Percentiles rank a stretch among this genome's conserved stretches.
phyloP scores from a whole-genome alignment of 2,113 vertebrate species.

The Malurus melanocephalus region DNA sequence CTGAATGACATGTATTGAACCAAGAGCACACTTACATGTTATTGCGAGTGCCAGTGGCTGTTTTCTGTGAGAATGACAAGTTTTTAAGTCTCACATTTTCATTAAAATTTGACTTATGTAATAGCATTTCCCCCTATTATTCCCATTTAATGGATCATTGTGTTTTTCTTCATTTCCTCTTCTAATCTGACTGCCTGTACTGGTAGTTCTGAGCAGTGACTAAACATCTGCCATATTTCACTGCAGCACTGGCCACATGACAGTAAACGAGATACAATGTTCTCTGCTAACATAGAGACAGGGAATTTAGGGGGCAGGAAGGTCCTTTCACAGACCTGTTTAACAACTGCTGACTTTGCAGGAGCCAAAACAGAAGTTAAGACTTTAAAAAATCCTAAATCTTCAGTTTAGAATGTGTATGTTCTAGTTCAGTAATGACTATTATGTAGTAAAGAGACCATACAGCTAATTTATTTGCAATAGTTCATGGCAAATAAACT shows the following conservation, averaged over 20 bases:
- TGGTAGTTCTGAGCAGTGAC: neutral
- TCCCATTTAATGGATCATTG: neutral
- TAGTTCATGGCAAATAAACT: neutral
- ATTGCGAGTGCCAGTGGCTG: neutral
- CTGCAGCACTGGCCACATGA: neutral
- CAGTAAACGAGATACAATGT: neutral
- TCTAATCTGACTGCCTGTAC: neutral
- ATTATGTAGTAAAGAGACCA: accelerated
- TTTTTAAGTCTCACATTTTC: neutral
- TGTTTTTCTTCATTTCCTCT: neutral
- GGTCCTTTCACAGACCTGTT: neutral
- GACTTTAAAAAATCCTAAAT: neutral
- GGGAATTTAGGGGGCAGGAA: neutral
- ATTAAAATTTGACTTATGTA: neutral
- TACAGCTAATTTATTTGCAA: neutral
- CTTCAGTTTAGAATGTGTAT: neutral
- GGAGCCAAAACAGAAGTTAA: neutral
- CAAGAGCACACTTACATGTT: accelerated
- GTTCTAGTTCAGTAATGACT: neutral
- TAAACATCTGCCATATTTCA: neutral
- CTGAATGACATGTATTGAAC: neutral
- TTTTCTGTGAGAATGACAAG: neutral
- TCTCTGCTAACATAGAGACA: neutral
- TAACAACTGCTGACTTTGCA: neutral
- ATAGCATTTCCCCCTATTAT: neutral